Evolutionary conservation across 2,797 vertebrate genomes (phyloP), one percentile per base, ranked within the genome.

Genomic region (Myripristis murdjan): DNA sequence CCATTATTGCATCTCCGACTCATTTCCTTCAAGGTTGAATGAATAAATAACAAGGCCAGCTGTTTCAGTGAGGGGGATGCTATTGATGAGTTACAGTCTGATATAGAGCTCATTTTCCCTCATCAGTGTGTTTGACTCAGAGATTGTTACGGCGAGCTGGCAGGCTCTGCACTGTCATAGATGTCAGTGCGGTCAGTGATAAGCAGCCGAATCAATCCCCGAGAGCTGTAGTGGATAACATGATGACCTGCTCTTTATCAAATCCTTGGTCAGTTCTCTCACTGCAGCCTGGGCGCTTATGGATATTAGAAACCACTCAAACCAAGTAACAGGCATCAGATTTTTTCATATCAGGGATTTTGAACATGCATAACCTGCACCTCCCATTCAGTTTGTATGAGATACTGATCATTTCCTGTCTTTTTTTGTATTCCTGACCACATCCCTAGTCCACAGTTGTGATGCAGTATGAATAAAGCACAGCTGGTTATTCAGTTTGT

Each of bases 161-260:
- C 39, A 46, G 48, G 7, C 33, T 23, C 3, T 1, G 28, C 15
- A 35, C 56, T 58, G 54, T 77, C 33, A 26, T 35, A 53, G 53
- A 62, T 69, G 58, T 71, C 58, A 70, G 46, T 5, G 2, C 5
- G 26, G 3, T 23, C 64, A 62, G 51, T 73, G 79, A 81, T 85
- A 72, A 79, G 77, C 67, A 68, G 49, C 44, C 1, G 8, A 78
- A 84, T 87, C 65, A 72, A 75, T 70, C n/a, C 24, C 22, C 31
- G 39, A 59, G 26, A 51, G 35, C 65, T 0, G 7, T 0, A 57
- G 46, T n/a, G 7, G 51, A 78, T 71, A 73, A 75, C 49, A 5
- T n/a, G 44, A 35, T n/a, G 65, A 78, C 55, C 46, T 35, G 15
- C 31, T 18, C 53, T 57, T 26, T 70, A 57, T 73, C 51, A 73